These are phyloP conservation scores for Globia sparganii DNA, from an alignment of 2,888 invertebrate species.

Conservation along the genomic window DNA sequence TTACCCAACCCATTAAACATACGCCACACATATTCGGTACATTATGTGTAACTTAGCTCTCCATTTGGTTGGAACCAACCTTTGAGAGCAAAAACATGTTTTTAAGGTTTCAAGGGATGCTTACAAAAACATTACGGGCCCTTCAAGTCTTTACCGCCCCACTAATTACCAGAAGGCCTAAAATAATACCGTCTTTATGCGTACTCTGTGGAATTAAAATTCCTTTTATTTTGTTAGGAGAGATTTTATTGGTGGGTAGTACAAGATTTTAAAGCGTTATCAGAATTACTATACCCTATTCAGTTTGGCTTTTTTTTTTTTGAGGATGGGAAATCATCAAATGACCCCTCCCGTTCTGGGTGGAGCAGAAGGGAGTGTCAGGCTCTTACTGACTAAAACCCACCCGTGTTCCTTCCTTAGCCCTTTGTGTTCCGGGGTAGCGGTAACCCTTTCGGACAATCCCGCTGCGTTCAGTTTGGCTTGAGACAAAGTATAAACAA, in stretches of 20 bases:
- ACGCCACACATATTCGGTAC: conserved; percentile 51
- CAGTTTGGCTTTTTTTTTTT: too few species aligned
- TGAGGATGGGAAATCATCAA: too few species aligned
- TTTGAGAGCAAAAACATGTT: conserved; percentile 77
- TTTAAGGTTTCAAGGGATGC: conserved; percentile 68
- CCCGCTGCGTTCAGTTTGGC: too few species aligned
- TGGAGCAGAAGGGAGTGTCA: too few species aligned
- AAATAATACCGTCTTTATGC: conserved; percentile 71
- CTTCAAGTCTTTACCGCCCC: conserved; percentile 53
- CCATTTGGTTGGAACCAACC: conserved; percentile 67
- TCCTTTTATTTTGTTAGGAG: conserved; percentile 57
- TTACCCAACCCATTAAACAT: conserved; percentile 20
- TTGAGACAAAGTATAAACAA: too few species aligned
- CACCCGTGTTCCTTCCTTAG: too few species aligned
- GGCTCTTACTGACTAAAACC: too few species aligned
- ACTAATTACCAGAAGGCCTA: conserved; percentile 69
- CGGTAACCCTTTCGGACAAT: too few species aligned
- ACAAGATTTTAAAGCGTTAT: conserved; percentile 49
- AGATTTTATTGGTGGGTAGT: conserved; percentile 51
- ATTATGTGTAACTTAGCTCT: conserved; percentile 66
- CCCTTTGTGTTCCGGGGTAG: too few species aligned
- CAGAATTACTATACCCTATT: conserved; percentile 16
- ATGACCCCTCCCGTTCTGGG: too few species aligned
- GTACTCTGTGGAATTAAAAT: conserved; percentile 47
- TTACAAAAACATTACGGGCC: conserved; percentile 67